These are phyloP conservation scores for Argyrosomus japonicus DNA, from an alignment of 2,113 vertebrate genomes.

Conservation along the genomic window DNA sequence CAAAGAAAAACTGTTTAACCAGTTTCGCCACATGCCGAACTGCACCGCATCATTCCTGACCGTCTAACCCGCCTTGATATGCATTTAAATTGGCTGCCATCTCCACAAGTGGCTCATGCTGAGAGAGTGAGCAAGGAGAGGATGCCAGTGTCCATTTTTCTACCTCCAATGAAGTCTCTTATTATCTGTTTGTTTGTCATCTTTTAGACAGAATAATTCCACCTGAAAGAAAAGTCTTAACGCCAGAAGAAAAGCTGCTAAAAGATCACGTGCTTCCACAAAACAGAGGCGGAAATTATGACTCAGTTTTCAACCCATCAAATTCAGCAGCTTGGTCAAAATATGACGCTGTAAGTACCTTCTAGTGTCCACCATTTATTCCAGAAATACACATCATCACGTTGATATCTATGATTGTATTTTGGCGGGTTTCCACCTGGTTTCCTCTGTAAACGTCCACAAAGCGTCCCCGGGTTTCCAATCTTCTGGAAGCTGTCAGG, in stretches of 20 bases:
- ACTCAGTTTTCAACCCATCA: no score
- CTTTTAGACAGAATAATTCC: background rate
- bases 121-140: background rate
- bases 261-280: background rate
- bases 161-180: constrained; percentile 3
- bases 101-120: constrained; percentile 10
- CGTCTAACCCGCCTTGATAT: constrained; percentile 26
- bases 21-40: constrained; percentile 29
- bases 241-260: background rate
- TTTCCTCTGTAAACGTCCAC: no score
- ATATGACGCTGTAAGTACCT: no score
- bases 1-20: constrained; percentile 20
- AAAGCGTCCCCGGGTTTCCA: no score
- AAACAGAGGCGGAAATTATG: background rate
- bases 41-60: constrained; percentile 25
- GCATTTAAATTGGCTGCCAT: constrained; percentile 45
- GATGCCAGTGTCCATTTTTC: background rate
- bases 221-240: background rate
- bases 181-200: constrained; percentile 16
- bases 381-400: no score
- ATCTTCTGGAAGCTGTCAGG: no score
- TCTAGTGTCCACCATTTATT: no score
- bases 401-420: no score
- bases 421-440: no score
- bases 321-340: no score